Evolutionary conservation across 2,113 vertebrate genomes (phyloP), one percentile per base, ranked within the genome.

Genomic region (Callospermophilus lateralis): DNA sequence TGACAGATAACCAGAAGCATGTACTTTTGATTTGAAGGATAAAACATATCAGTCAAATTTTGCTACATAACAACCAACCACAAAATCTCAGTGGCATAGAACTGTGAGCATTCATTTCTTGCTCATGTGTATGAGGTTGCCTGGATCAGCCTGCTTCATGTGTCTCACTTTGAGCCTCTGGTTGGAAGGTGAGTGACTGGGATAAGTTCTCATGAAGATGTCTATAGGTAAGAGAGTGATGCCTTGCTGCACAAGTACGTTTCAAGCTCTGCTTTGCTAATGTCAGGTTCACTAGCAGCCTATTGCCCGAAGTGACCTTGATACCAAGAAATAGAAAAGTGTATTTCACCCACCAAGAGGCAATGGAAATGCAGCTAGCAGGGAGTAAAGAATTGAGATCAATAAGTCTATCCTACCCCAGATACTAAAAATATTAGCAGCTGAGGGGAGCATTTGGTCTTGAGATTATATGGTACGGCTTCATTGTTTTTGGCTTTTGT

Each of bases 11-110:
- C 20, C 6, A 63, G 28, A 94, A 84, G 10, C 51, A 16, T 20
- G 72, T 20, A 34, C 84, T 94, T 90, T 94, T 78, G 13, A 81
- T 45, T 73, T 77, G 63, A 89, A 89, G n/a, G 39, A 4, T 88
- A 70, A 86, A 70, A 58, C 8, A 22, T 90, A 73, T 81, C 51
- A 76, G 90, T 55, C 74, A 95, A 39, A 76, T 95, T 67, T 84
- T 63, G 26, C 51, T 90, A 4, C 22, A 1, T 92, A 90, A 81
- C 81, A 90, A 7, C 26, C 68, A 81, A 11, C 55, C 30, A 17
- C 4, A 45, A 37, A 48, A 34, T 90, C 67, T 84, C 22, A 20
- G 58, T 39, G 84, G 42, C 26, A 20, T 7, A 1, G 7, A 26
- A 3, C 34, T 37, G 0, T 37, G 37, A 19, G 39, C 34, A 9